Evolutionary conservation across 2,113 vertebrate species (phyloP), one percentile per base, ranked within the genome.

Genomic region (Spheniscus mendiculus): DNA sequence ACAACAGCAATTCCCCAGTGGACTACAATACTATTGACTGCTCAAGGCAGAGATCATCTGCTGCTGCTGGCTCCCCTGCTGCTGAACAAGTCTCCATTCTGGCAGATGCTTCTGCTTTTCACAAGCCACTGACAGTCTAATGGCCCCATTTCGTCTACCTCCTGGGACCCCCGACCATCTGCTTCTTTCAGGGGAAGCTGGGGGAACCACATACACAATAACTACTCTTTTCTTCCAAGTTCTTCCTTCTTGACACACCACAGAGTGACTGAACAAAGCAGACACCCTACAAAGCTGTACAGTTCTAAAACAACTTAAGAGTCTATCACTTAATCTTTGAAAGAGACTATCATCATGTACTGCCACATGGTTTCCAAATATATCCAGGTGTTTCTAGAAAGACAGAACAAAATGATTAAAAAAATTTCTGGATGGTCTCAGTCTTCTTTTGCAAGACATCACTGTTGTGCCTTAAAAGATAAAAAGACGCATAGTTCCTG

Each of bases 61-160:
- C 94, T 70, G 70, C 84, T 97, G 87, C 94, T 77, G 91, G 76
- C 91, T 70, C 85, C 89, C 93, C 93, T 74, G 79, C 86, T 96
- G 96, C 90, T 90, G 95, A 96, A 95, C 86, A 83, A 61, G 82
- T 84, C 71, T 83, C 79, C 82, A 88, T 56, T 81, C 90, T 89
- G 86, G 86, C 94, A 96, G 96, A 97, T 91, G 95, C 83, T 76
- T 70, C 93, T 86, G 83, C 85, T 96, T 97, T 96, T 96, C 90
- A 96, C 76, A 77, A 88, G 59, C 86, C 62, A 85, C 81, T 91
- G 83, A 94, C 91, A 92, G 81, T 50, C 90, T 89, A 97, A 96
- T 56, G 87, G 95, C 81, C 94, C 82, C 95, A 88, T 84, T 92
- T 91, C 83, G 93, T 67, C 79, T 87, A 91, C 73, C 93, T 97